Evolutionary conservation across 2,113 vertebrate species (phyloP), one percentile per base, ranked within the genome.

Genomic region (Albula glossodonta): DNA sequence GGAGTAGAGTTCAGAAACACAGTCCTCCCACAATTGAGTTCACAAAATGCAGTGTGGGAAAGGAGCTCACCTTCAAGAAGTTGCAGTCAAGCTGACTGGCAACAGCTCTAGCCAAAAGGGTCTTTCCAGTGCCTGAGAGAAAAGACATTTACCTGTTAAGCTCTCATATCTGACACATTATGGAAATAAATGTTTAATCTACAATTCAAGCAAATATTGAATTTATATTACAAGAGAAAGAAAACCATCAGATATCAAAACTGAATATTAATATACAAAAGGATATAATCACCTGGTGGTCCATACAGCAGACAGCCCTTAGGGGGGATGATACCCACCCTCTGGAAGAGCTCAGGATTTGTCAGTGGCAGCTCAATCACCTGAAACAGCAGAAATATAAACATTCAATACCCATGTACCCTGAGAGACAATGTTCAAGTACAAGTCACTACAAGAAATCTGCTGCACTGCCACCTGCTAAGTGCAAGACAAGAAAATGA

Each of bases 1-100:
- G 4, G 7, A 19, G 15, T 51, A 74, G 19, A 52, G 7, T 15
- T 22, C 31, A 66, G 17, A 11, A 31, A 60, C 7, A 78, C 74
- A 81, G 11, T 9, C 31, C 8, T n/a, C 25, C 22, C 70, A 31
- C 63, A 31, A 9, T 15, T 78, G 17, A 53, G 1, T 8, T 7
- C 15, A 41, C 7, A 41, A 11, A 13, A 1, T 31, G 82, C 5
- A 17, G 66, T 85, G 22, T 82, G 6, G 7, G 4, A 1, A 49
- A n/a, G 2, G 48, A 4, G 66, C 89, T 85, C 91, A 99, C 98
- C 96, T 99, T 99, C 85, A 99, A 95, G 90, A 99, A 99, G 93
- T 99, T 99, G 93, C 98, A 99, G 85, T 99, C 98, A 78, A 99
- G 94, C 89, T 99, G 98, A 94, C 98, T 99, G 86, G 98, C 98